These are phyloP conservation scores for Artemia franciscana DNA, from an alignment of 1,140 invertebrate genomes.

Conservation along the genomic window DNA sequence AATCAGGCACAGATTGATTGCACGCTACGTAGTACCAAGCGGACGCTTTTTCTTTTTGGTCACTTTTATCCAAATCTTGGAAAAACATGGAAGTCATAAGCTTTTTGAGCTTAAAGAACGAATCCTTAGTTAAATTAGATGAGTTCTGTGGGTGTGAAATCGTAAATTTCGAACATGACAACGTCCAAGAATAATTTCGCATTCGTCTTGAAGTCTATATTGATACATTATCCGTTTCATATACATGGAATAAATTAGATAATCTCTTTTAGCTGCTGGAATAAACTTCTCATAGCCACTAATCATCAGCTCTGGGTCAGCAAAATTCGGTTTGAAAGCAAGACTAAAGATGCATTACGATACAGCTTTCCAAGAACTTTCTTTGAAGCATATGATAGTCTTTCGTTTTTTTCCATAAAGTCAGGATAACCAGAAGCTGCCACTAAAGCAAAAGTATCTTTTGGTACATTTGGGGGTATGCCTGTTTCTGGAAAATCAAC, in stretches of 20 bases:
- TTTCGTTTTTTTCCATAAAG: too few relatives aligned
- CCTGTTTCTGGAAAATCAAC: too few relatives aligned
- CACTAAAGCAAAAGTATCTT: too few relatives aligned
- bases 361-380: too few relatives aligned
- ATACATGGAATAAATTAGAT: neutral
- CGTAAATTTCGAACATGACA: neutral
- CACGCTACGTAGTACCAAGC: slow-evolving; percentile 2
- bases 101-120: neutral
- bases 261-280: neutral
- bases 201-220: neutral
- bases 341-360: too few relatives aligned
- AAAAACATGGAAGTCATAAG: neutral
- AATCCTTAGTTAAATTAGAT: neutral
- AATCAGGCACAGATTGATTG: neutral
- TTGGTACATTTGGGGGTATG: too few relatives aligned
- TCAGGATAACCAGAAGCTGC: too few relatives aligned
- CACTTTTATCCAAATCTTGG: neutral
- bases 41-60: neutral
- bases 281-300: neutral
- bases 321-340: neutral
- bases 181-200: neutral
- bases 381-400: too few relatives aligned
- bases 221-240: slow-evolving; percentile 1
- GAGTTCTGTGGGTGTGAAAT: neutral
- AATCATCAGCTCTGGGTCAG: neutral